phyloP scores from a whole-genome alignment of 2,888 invertebrate species.

The Biston stratarius region DNA sequence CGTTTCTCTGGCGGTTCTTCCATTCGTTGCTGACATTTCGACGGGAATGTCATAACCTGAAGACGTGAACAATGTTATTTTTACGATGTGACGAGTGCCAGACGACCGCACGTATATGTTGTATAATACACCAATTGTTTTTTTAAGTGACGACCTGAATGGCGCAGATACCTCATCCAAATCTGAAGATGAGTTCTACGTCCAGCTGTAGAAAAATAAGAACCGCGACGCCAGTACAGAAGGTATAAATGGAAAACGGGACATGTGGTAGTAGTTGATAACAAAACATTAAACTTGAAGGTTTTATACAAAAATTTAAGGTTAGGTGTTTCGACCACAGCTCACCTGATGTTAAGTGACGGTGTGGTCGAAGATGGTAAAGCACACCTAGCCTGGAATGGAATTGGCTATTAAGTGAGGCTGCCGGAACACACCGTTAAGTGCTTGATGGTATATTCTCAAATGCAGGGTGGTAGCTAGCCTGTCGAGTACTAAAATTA shows the following conservation, averaged over 20 bases:
- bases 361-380: no score
- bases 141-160: background rate
- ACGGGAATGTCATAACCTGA: constrained; percentile 35
- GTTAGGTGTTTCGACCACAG: no score
- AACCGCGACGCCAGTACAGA: background rate
- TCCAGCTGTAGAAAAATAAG: background rate
- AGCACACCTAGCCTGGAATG: no score
- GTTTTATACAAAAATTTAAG: no score
- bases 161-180: background rate
- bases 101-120: constrained; percentile 17
- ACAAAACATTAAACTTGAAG: no score
- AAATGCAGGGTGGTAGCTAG: no score
- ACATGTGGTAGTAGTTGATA: background rate
- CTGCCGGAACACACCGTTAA: no score
- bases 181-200: background rate
- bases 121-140: constrained; percentile 22
- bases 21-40: constrained; percentile 39
- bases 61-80: constrained; percentile 40
- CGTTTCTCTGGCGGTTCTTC: background rate
- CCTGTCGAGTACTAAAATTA: no score
- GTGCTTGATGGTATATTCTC: no score
- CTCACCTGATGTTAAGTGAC: no score
- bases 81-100: constrained; percentile 29
- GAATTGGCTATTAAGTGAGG: no score
- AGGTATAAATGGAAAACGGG: background rate